Evolutionary conservation across 2,113 vertebrate species (phyloP).

Genomic region (Odocoileus hemionus): DNA sequence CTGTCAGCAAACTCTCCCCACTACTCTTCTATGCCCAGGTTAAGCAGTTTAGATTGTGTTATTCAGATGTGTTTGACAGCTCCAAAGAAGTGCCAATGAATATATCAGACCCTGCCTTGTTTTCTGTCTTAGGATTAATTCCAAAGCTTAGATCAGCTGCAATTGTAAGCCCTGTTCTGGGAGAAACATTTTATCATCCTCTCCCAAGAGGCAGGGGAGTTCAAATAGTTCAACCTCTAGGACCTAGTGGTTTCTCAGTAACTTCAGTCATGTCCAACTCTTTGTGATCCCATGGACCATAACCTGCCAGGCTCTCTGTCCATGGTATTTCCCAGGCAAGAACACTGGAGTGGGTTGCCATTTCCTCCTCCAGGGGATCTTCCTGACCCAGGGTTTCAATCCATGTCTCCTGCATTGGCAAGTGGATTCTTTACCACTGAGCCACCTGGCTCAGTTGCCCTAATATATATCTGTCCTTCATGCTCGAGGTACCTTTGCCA

Average conservation of each 20-base stretch:
- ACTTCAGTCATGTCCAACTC: not conserved
- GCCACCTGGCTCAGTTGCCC: not conserved
- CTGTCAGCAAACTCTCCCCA: not conserved
- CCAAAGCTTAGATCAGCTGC: not conserved
- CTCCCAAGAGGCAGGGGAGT: not conserved
- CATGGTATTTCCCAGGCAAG: not conserved
- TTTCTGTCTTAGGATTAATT: not conserved
- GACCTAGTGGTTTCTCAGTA: not conserved
- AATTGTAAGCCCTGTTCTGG: not conserved
- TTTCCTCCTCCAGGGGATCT: not conserved
- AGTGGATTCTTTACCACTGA: not conserved
- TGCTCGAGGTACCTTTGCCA: not conserved
- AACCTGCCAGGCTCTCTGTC: not conserved
- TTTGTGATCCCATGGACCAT: not conserved
- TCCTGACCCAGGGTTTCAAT: not conserved
- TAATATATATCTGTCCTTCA: not conserved
- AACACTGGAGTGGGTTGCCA: not conserved
- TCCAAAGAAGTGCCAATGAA: not conserved
- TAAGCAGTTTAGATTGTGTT: not conserved
- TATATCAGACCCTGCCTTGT: not conserved
- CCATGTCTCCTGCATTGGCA: not conserved
- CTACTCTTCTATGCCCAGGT: not conserved
- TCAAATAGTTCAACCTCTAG: not conserved
- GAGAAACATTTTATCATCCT: not conserved
- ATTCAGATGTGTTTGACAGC: not conserved